A percentile compares a stretch with the other conserved stretches of the same genome.
Evolutionary conservation across 2,113 vertebrate species (phyloP).

Genomic region (Empidonax traillii): DNA sequence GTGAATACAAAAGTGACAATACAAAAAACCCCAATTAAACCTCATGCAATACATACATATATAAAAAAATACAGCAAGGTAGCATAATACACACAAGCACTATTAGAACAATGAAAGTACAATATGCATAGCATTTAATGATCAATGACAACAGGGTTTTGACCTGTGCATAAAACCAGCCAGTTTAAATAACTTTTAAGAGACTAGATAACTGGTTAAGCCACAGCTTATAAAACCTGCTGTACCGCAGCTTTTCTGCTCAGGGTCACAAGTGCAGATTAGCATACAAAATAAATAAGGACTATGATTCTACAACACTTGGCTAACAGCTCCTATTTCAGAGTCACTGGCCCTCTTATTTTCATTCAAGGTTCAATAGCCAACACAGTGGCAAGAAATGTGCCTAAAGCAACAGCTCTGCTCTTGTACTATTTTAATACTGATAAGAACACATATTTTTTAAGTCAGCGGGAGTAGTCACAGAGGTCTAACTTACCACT

Average conservation of each 20-base stretch:
- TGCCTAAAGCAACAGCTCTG: conserved; percentile 40
- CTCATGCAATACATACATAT: conserved; percentile 52
- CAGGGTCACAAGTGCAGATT: conserved; percentile 33
- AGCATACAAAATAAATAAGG: conserved; percentile 61
- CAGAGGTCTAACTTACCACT: not conserved
- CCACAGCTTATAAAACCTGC: conserved; percentile 30
- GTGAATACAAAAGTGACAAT: conserved; percentile 58
- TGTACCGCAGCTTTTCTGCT: conserved; percentile 36
- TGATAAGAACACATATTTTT: conserved; percentile 37
- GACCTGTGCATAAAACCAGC: conserved; percentile 4
- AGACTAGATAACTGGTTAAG: conserved; percentile 1
- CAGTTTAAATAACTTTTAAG: conserved; percentile 21
- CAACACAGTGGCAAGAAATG: conserved; percentile 30
- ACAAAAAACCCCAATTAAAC: conserved; percentile 40
- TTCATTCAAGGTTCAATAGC: conserved; percentile 46
- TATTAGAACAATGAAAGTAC: conserved; percentile 33
- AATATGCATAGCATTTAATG: conserved; percentile 55
- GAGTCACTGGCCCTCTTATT: conserved; percentile 44
- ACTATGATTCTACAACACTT: conserved; percentile 34
- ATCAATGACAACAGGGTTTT: conserved; percentile 30
- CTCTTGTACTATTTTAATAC: conserved; percentile 61
- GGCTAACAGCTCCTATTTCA: conserved; percentile 12
- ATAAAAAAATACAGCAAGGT: not conserved
- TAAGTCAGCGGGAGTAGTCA: not conserved
- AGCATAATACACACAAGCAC: conserved; percentile 41